Percentiles rank a stretch among this genome's conserved stretches.
These are phyloP conservation scores for Guaruba guarouba DNA, from an alignment of 2,113 vertebrate species.

Conservation along the genomic window DNA sequence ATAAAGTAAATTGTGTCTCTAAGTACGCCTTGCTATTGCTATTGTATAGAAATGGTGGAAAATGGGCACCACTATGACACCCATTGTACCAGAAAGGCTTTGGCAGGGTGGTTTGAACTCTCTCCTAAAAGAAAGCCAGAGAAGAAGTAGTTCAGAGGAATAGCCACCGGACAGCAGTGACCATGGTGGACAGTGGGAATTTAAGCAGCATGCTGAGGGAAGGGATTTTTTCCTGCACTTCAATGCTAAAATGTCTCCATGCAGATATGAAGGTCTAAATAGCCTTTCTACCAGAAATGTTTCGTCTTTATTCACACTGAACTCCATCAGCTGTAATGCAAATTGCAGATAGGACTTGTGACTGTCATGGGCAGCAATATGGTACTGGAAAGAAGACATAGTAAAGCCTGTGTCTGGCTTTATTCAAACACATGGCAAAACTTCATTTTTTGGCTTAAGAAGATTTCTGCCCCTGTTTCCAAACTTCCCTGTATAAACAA, in stretches of 20 bases:
- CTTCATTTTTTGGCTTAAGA: neutral
- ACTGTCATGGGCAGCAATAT: neutral
- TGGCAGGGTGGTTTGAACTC: neutral
- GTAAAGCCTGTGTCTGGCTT: neutral
- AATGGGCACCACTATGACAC: neutral
- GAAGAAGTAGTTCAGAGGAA: neutral
- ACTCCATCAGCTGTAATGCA: neutral
- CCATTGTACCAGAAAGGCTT: neutral
- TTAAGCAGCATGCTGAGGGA: fast-evolving
- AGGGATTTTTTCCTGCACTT: neutral
- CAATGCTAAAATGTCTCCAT: neutral
- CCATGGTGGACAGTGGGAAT: neutral
- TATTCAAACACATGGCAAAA: neutral
- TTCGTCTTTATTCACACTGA: neutral
- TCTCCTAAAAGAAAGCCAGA: neutral
- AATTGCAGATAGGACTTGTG: neutral
- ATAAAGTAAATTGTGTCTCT: neutral
- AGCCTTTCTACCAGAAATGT: neutral
- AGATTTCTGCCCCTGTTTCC: neutral
- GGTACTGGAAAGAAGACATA: neutral
- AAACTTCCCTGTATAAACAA: neutral
- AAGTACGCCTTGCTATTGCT: neutral
- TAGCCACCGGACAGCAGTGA: neutral
- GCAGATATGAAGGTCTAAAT: neutral
- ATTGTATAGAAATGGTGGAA: neutral